phyloP scores from a whole-genome alignment of 2,888 invertebrate species.

The Anticlea derivata region DNA sequence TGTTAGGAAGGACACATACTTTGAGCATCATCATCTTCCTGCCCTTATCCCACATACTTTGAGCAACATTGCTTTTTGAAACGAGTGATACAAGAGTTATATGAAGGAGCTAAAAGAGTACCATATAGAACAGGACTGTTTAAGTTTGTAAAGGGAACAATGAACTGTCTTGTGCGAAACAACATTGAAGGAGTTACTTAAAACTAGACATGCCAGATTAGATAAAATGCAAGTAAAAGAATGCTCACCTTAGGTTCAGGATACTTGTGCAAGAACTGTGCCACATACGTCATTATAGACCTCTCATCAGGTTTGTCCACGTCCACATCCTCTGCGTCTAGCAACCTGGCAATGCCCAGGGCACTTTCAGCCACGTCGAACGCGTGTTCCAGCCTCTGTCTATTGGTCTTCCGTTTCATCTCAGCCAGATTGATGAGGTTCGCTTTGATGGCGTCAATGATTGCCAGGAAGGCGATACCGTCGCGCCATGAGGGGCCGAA shows the following conservation, averaged over 20 bases:
- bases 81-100: too few relatives aligned
- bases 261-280: slow-evolving; percentile 98
- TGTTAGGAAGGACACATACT: slow-evolving; percentile 40
- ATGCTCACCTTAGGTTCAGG: slow-evolving; percentile 89
- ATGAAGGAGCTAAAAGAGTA: not conserved
- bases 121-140: not conserved
- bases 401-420: slow-evolving; percentile 89
- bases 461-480: slow-evolving; percentile 96
- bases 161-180: too few relatives aligned
- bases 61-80: too few relatives aligned
- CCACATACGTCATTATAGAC: slow-evolving; percentile 99
- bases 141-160: too few relatives aligned
- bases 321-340: slow-evolving; percentile 98
- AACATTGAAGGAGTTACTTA: too few relatives aligned
- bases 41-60: too few relatives aligned
- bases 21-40: too few relatives aligned
- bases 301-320: slow-evolving; percentile 98
- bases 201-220: too few relatives aligned
- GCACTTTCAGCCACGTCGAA: slow-evolving; percentile 96
- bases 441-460: slow-evolving; percentile 97
- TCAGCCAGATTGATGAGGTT: slow-evolving; percentile 95
- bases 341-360: slow-evolving; percentile 94
- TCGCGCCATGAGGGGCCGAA: slow-evolving; percentile 98
- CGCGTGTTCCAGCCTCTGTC: slow-evolving; percentile 94
- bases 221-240: not conserved